Percentiles rank a stretch among this genome's conserved stretches.
These are phyloP conservation scores for Galeopsomyia nigrocyanea DNA, from an alignment of 2,888 invertebrate genomes.

Conservation along the genomic window DNA sequence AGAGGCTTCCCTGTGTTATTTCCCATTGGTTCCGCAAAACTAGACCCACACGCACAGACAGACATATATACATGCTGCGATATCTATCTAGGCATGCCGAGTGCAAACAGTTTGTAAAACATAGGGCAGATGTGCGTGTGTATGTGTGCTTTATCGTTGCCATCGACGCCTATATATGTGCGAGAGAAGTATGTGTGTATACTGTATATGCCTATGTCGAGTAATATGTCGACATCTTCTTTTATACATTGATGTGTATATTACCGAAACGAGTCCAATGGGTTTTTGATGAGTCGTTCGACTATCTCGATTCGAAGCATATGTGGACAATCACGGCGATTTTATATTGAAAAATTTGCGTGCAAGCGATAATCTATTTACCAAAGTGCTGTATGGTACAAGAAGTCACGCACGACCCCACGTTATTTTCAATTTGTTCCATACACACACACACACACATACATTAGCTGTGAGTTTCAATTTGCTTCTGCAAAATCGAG, in stretches of 20 bases:
- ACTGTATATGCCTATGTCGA: not conserved
- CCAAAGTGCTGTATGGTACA: too few species aligned
- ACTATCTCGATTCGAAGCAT: too few species aligned
- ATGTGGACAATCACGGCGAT: too few species aligned
- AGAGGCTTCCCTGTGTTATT: conserved; percentile 33
- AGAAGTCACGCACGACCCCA: too few species aligned
- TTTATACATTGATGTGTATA: not conserved
- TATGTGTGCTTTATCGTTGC: conserved; percentile 23
- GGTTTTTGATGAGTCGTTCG: conserved; percentile 28
- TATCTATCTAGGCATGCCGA: not conserved
- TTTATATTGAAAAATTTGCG: too few species aligned
- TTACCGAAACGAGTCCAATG: not conserved
- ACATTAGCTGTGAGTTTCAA: too few species aligned
- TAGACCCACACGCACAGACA: too few species aligned
- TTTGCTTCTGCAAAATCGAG: too few species aligned
- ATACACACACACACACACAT: too few species aligned
- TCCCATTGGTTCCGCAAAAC: conserved; percentile 38
- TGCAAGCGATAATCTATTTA: too few species aligned
- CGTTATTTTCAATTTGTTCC: too few species aligned
- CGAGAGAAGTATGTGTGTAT: not conserved
- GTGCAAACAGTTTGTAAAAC: conserved; percentile 9
- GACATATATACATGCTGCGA: not conserved
- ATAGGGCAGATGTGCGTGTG: conserved; percentile 4
- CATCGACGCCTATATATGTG: conserved; percentile 17
- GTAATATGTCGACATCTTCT: not conserved